These are phyloP conservation scores for Lordiphosa andalusiaca DNA, from an alignment of 2,888 invertebrate species.

Conservation along the genomic window DNA sequence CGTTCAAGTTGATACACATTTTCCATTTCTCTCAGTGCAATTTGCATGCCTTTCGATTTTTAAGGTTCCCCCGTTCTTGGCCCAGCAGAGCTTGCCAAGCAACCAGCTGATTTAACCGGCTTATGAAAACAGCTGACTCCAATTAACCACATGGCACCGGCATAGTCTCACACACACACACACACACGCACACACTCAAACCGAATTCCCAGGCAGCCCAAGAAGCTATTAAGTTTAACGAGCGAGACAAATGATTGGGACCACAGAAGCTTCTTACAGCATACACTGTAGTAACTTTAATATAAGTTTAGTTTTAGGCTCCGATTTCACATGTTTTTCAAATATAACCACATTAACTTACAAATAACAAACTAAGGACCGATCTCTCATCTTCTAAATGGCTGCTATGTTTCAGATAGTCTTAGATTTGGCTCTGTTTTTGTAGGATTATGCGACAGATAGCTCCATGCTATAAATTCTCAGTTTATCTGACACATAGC, in stretches of 20 bases:
- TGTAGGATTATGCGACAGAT: too few species aligned
- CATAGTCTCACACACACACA: slow-evolving; percentile 5
- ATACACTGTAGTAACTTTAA: not conserved
- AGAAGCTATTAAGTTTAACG: slow-evolving; percentile 51
- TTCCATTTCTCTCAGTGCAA: slow-evolving; percentile 58
- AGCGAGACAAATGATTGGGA: slow-evolving; percentile 18
- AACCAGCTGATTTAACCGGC: slow-evolving; percentile 59
- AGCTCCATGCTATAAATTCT: too few species aligned
- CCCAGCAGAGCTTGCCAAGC: slow-evolving; percentile 35
- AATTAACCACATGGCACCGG: slow-evolving; percentile 62
- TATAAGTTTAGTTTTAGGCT: not conserved
- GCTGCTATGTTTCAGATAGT: too few species aligned
- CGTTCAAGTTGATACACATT: slow-evolving; percentile 10
- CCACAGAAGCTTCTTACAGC: slow-evolving; percentile 9
- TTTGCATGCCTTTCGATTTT: slow-evolving; percentile 23
- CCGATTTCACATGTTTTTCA: too few species aligned
- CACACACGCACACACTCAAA: not conserved
- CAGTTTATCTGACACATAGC: too few species aligned
- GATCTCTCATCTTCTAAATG: too few species aligned
- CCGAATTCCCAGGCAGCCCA: slow-evolving; percentile 29
- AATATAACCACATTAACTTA: too few species aligned
- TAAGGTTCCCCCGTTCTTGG: slow-evolving; percentile 1
- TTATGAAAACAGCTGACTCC: slow-evolving; percentile 69
- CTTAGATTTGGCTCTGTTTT: too few species aligned
- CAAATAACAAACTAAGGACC: too few species aligned